phyloP scores from a whole-genome alignment of 2,888 invertebrate species.

The Tetranychus piercei region DNA sequence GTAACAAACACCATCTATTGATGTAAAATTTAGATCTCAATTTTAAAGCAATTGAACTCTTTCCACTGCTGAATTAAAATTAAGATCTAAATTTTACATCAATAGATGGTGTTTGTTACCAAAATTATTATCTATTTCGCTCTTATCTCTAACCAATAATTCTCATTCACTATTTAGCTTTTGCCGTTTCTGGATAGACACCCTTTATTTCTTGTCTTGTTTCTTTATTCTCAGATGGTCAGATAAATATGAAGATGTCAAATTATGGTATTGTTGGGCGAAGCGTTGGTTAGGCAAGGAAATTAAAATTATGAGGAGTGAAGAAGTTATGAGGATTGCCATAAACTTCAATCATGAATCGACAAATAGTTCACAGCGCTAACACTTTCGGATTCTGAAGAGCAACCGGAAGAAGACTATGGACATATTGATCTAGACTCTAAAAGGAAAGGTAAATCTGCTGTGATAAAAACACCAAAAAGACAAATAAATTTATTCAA shows the following conservation, averaged over 20 bases:
- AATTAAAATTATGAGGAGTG: constrained; percentile 97
- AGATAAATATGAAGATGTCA: constrained; percentile 69
- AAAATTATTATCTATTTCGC: neutral
- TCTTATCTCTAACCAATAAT: too few species aligned
- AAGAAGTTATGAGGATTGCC: constrained; percentile 93
- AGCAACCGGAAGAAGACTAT: constrained; percentile 83
- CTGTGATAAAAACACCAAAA: constrained; percentile 97
- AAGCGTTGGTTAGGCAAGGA: constrained; percentile 90
- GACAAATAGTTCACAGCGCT: constrained; percentile 97
- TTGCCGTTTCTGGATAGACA: neutral
- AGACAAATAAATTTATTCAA: constrained; percentile 40
- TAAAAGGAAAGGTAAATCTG: constrained; percentile 95
- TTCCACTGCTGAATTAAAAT: too few species aligned
- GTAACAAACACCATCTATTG: too few species aligned
- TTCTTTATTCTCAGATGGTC: neutral
- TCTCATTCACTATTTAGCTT: too few species aligned
- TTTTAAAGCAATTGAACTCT: too few species aligned
- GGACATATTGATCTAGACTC: constrained; percentile 96
- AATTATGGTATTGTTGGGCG: constrained; percentile 86
- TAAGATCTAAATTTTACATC: too few species aligned
- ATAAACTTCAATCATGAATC: constrained; percentile 86
- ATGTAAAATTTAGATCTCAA: too few species aligned
- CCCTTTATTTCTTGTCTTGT: neutral
- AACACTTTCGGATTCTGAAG: constrained; percentile 89
- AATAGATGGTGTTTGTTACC: too few species aligned